Base-by-base conservation (phyloP, 1,140 invertebrate species). In the Drosophila bifasciata region DNA sequence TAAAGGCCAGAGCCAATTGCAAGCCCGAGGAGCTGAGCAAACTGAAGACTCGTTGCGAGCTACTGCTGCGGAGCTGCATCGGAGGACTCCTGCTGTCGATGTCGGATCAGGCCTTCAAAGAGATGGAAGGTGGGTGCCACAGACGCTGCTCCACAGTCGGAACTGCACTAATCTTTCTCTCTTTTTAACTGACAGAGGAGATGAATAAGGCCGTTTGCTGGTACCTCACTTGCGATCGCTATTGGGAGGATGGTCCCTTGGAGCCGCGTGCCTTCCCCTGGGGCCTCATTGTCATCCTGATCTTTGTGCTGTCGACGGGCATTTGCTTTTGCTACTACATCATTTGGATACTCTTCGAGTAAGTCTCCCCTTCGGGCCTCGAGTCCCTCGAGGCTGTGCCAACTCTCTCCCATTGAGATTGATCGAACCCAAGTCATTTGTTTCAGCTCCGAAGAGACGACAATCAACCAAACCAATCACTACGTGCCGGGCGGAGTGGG, bases 321-420 rank as follows among this genome's bases (percentile, higher is more conserved):
- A 94, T 97, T 52, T 97, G 95, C 91, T 94, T 96, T 83, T 97
- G 96, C 92, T 97, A 97, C 90, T 97, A 97, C 92, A 95, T 97
- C 83, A 96, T 97, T 71, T 97, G 96, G 96, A 95, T 97, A 59
- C 93, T 97, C 36, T 97, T 97, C 92, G 96, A 97, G 96, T 97
- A 94, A 95, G 95, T 95, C 45, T 66, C 58, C 23, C 56, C 61
- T n/a, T 36, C 41, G 56, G 43, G 28, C 40, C 63, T 36, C 32
- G 52, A 17, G n/a, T n/a, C n/a, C 39, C 46, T 25, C 19, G 45
- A 39, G 21, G 45, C 28, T 5, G 32, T 44, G 28, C 56, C 62
- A 78, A n/a, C n/a, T 72, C 28, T 4, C 48, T 44, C 40, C 56
- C 62, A 78, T 72, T 84, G 80, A 76, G 80, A 86, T 85, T 89